These are phyloP conservation scores for Jacana jacana DNA, from an alignment of 2,113 vertebrate genomes.

Conservation along the genomic window DNA sequence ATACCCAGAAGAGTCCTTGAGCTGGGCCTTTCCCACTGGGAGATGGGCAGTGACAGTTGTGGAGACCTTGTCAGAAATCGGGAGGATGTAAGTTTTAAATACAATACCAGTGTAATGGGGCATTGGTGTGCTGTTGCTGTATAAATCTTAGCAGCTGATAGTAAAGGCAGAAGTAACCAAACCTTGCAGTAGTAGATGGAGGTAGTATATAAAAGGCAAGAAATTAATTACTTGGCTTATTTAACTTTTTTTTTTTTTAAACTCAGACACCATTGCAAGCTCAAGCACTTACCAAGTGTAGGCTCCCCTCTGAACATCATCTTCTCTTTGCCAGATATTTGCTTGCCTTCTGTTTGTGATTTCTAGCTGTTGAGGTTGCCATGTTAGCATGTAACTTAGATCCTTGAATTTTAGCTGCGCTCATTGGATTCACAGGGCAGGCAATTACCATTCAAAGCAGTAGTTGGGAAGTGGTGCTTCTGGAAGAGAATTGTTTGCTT, in stretches of 20 bases:
- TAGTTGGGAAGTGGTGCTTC: constrained; percentile 32
- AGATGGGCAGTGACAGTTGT: not conserved
- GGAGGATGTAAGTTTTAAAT: not conserved
- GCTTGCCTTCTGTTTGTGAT: not conserved
- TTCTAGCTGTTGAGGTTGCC: not conserved
- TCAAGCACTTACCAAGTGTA: not conserved
- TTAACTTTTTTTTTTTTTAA: not conserved
- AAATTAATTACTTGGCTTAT: not conserved
- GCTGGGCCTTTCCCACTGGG: not conserved
- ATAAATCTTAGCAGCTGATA: not conserved
- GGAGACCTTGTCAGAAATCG: not conserved
- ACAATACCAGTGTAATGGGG: not conserved
- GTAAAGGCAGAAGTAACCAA: not conserved
- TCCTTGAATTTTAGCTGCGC: constrained; percentile 15
- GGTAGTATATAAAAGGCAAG: not conserved
- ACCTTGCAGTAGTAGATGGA: not conserved
- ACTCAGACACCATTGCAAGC: not conserved
- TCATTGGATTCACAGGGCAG: constrained; percentile 35
- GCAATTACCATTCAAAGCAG: constrained; percentile 9
- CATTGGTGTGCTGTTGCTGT: not conserved
- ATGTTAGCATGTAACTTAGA: not conserved
- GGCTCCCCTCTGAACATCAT: not conserved
- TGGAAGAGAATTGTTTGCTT: constrained; percentile 18
- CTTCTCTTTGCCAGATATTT: not conserved
- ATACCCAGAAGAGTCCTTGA: not conserved